Evolutionary conservation across 53 echinoderm and acorn worm species (phyloP).

Genomic region (Temnopleurus reevesii): DNA sequence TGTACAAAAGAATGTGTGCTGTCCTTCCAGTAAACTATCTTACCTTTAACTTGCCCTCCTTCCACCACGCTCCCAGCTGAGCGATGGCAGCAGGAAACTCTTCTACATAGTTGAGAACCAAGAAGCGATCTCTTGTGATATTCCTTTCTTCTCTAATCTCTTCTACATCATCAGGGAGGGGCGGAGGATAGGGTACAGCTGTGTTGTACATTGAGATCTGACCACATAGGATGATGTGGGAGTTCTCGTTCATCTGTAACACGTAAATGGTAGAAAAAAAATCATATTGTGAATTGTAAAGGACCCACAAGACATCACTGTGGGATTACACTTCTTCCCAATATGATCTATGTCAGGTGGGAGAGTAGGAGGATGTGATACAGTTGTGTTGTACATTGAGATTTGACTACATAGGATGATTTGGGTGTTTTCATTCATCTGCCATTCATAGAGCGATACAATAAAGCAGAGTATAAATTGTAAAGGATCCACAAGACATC

Average conservation of each 20-base stretch:
- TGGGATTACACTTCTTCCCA: neutral
- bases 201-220: constrained; percentile 84
- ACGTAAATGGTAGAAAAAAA: too few species aligned
- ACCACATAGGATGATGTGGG: constrained; percentile 85
- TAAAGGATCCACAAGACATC: too few species aligned
- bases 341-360: neutral
- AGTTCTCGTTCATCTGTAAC: constrained; percentile 79
- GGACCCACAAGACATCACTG: too few species aligned
- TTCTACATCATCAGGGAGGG: constrained; percentile 71
- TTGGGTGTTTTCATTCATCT: neutral
- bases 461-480: too few species aligned
- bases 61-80: constrained; percentile 75
- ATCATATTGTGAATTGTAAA: too few species aligned
- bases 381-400: too few species aligned
- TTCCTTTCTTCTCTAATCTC: constrained; percentile 55
- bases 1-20: neutral
- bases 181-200: constrained; percentile 74
- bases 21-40: neutral
- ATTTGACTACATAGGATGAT: neutral
- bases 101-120: constrained; percentile 90
- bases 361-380: too few species aligned
- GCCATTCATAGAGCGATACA: neutral
- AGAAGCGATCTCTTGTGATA: constrained; percentile 63
- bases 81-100: constrained; percentile 72
- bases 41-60: constrained; percentile 82